These are phyloP conservation scores for Darevskia nairensis DNA, from an alignment of 2,797 vertebrate species.

Conservation along the genomic window DNA sequence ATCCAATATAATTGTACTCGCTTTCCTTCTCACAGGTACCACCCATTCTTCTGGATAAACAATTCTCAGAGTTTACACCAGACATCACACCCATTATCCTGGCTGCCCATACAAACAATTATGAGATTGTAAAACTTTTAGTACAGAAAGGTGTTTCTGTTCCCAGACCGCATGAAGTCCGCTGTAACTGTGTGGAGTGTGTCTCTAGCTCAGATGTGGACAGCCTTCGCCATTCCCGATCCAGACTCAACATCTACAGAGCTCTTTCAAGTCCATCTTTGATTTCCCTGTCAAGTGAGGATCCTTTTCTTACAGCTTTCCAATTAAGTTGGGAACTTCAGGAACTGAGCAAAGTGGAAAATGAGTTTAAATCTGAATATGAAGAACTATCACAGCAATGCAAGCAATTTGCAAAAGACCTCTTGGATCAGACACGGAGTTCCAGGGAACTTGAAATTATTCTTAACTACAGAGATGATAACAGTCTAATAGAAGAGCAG, in stretches of 20 bases:
- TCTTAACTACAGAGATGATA: slow-evolving; percentile 94
- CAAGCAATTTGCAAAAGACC: slow-evolving; percentile 95
- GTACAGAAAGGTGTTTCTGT: slow-evolving; percentile 94
- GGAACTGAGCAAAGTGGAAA: slow-evolving; percentile 95
- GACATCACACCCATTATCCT: slow-evolving; percentile 98
- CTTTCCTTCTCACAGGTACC: slow-evolving; percentile 84
- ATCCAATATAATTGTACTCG: slow-evolving; percentile 3
- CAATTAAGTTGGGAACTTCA: slow-evolving; percentile 97
- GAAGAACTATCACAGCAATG: slow-evolving; percentile 92
- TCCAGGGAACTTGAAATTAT: slow-evolving; percentile 95
- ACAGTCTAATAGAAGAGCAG: slow-evolving; percentile 89
- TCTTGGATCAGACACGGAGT: slow-evolving; percentile 96
- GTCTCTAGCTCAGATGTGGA: slow-evolving; percentile 92
- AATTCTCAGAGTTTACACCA: slow-evolving; percentile 97
- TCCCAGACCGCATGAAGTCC: slow-evolving; percentile 93
- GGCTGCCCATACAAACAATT: slow-evolving; percentile 99
- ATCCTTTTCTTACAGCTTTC: slow-evolving; percentile 97
- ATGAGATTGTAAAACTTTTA: slow-evolving; percentile 95
- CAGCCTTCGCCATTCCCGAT: slow-evolving; percentile 93
- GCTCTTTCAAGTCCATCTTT: slow-evolving; percentile 93
- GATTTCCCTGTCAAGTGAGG: slow-evolving; percentile 94
- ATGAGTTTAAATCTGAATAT: slow-evolving; percentile 97
- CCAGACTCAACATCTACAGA: slow-evolving; percentile 95
- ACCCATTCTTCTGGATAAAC: slow-evolving; percentile 90
- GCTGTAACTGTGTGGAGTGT: slow-evolving; percentile 94